A percentile compares a stretch with the other conserved stretches of the same genome.
Conservation (phyloP, 1,140 invertebrate genomes). For the Myzus persicae region DNA sequence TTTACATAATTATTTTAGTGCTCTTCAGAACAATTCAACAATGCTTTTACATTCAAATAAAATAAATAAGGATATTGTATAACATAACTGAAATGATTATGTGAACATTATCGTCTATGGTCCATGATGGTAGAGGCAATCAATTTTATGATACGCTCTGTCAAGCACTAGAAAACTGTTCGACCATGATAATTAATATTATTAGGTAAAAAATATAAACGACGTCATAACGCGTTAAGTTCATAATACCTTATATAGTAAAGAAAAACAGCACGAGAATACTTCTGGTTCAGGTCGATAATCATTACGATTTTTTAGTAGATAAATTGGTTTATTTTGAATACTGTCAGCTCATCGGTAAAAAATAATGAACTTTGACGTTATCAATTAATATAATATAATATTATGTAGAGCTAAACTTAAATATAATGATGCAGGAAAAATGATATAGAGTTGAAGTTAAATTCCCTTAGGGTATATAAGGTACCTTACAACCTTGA, state of each 20-base stretch:
- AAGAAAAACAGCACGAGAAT: not conserved
- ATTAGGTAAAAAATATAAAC: not conserved
- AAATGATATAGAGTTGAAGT: no score
- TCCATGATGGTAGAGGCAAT: not conserved
- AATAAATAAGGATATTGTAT: not conserved
- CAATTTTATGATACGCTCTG: not conserved
- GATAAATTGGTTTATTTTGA: not conserved
- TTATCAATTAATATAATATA: not conserved
- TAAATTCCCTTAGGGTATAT: no score
- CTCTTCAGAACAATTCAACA: not conserved
- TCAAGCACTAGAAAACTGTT: not conserved
- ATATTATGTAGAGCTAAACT: no score
- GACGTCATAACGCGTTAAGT: not conserved
- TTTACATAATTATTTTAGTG: not conserved
- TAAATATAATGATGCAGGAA: no score
- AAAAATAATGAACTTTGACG: not conserved
- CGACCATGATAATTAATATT: slow-evolving; percentile 9
- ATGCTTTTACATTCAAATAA: not conserved
- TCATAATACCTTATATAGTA: not conserved
- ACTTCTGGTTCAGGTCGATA: not conserved
- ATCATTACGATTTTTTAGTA: not conserved
- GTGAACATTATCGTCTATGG: not conserved
- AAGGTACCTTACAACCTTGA: no score
- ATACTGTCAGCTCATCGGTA: not conserved
- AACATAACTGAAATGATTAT: not conserved